Base-by-base conservation (phyloP, 2,113 vertebrate species). In the Heteronetta atricapilla region DNA sequence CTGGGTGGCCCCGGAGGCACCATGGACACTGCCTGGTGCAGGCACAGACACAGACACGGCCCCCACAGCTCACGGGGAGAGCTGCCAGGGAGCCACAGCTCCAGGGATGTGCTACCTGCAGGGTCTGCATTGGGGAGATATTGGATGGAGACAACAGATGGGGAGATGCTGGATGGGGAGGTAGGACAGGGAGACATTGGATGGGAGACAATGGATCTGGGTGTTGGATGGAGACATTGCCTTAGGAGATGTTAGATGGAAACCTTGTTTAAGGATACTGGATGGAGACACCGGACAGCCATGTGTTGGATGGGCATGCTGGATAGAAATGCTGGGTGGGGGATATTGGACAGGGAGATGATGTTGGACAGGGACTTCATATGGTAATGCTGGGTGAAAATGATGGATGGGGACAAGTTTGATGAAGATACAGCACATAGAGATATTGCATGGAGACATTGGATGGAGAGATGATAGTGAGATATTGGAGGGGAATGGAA, bases 91-190 rank as follows among this genome's bases (percentile, higher is more conserved):
- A 82, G 26, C n/a, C 50, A 36, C 25, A 55, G 78, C 62, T 8
- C 33, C 3, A 28, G 48, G 67, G 13, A 70, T 56, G 59, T 0
- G 8, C 11, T 36, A n/a, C 29, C 4, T 3, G 36, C 28, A 2
- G 26, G 3, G 16, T 21, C 0, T 33, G 46, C 64, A 33, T 18
- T 0, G 3, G 38, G 29, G 67, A 56, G 22, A 33, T 50, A 25
- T 2, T 0, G 13, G 36, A 10, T 28, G 62, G 62, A 40, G 50
- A 64, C 14, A 8, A 2, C 3, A 0, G 16, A 13, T 29, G 26
- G 63, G 46, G 33, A 59, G 1, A 2, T 8, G 31, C 11, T 26
- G 34, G 60, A 50, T 22, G 5, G 42, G 34, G 18, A 46, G 14
- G 8, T 13, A 34, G 40, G 55, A 34, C 34, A 17, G 36, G 60